Evolutionary conservation across 1,140 invertebrate genomes (phyloP).

Genomic region (Zaprionus kolodkinae): DNA sequence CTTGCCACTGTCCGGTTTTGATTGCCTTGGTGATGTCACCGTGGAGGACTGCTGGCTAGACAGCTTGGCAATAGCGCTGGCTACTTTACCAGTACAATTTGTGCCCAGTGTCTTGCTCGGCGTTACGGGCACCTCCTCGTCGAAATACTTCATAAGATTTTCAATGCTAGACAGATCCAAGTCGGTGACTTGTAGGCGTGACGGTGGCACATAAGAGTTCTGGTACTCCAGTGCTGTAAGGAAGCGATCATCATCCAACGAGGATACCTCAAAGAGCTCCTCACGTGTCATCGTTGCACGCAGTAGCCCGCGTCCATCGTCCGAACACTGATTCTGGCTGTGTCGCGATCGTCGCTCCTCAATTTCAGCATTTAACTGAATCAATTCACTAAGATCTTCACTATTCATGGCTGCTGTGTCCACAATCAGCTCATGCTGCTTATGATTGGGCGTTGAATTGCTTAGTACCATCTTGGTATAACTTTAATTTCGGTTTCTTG

Average conservation of each 20-base stretch:
- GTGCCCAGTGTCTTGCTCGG: neutral
- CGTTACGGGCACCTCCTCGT: constrained; percentile 67
- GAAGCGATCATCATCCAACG: constrained; percentile 72
- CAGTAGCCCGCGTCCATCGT: constrained; percentile 50
- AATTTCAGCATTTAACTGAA: constrained; percentile 69
- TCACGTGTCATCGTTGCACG: constrained; percentile 73
- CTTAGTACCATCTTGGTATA: constrained; percentile 65
- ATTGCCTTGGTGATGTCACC: constrained; percentile 32
- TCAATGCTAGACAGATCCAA: constrained; percentile 74
- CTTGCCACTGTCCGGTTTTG: constrained; percentile 30
- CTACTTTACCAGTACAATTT: constrained; percentile 61
- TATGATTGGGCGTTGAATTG: constrained; percentile 63
- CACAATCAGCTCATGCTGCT: constrained; percentile 58
- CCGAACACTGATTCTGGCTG: constrained; percentile 2
- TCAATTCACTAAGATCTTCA: constrained; percentile 58
- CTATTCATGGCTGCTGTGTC: constrained; percentile 69
- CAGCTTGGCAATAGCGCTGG: constrained; percentile 69
- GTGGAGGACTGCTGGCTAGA: constrained; percentile 35
- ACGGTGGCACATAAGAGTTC: constrained; percentile 53
- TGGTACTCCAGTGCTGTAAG: constrained; percentile 69
- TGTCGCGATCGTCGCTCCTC: constrained; percentile 53
- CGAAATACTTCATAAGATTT: constrained; percentile 79
- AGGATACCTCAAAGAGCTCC: constrained; percentile 72
- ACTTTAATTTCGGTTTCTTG: constrained; percentile 1
- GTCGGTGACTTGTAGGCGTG: constrained; percentile 52